These are phyloP conservation scores for Amblyteles armatorius DNA, from an alignment of 2,888 invertebrate genomes.

Conservation along the genomic window DNA sequence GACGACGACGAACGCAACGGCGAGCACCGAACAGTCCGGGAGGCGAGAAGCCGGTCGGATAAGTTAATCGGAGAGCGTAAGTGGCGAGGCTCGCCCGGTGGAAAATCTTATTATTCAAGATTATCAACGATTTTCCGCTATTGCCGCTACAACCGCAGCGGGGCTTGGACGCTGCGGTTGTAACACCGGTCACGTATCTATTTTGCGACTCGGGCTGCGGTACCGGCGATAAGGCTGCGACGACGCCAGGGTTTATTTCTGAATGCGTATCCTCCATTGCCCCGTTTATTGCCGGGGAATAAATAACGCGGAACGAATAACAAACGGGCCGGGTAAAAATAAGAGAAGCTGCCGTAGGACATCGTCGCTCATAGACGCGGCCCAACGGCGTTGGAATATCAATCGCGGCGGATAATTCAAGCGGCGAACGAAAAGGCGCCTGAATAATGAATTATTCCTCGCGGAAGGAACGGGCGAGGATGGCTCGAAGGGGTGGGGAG, in stretches of 20 bases:
- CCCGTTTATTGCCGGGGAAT: slow-evolving; percentile 60
- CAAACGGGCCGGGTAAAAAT: slow-evolving; percentile 8
- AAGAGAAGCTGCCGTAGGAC: slow-evolving; percentile 4
- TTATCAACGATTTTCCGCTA: slow-evolving; percentile 11
- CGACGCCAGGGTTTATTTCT: slow-evolving; percentile 61
- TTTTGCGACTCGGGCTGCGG: slow-evolving; percentile 67
- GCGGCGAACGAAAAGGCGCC: background rate
- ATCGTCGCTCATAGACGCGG: background rate
- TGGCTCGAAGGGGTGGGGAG: background rate
- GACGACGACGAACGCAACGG: background rate
- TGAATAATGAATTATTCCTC: slow-evolving; percentile 23
- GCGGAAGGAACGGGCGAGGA: background rate
- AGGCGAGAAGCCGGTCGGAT: background rate
- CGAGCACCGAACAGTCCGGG: background rate
- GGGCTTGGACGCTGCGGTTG: slow-evolving; percentile 57
- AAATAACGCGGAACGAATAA: slow-evolving; percentile 53
- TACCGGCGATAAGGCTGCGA: slow-evolving; percentile 59
- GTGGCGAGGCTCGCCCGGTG: slow-evolving; percentile 35
- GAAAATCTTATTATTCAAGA: slow-evolving; percentile 52
- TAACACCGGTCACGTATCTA: slow-evolving; percentile 66
- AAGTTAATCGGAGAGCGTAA: slow-evolving; percentile 37
- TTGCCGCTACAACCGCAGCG: background rate
- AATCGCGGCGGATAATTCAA: background rate
- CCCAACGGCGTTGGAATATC: background rate
- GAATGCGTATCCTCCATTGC: slow-evolving; percentile 55